These are phyloP conservation scores for Geopemphigus sp. DNA, from an alignment of 1,140 invertebrate genomes.

Conservation along the genomic window DNA sequence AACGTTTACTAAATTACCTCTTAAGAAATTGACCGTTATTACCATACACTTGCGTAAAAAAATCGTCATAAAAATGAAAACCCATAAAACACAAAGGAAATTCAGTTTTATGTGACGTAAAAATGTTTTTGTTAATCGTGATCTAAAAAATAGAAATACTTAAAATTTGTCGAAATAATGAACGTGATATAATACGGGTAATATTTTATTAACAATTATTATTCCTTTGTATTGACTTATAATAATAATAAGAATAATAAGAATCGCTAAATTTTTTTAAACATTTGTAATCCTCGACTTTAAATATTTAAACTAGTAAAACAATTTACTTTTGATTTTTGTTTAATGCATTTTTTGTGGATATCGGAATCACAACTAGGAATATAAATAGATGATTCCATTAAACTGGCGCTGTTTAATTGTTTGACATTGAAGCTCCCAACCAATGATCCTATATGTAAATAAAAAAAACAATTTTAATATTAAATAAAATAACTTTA, in stretches of 20 bases:
- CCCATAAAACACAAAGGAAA: slow-evolving; percentile 27
- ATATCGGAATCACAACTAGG: slow-evolving; percentile 26
- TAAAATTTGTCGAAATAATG: neutral
- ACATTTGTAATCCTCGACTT: neutral
- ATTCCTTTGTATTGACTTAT: too few species aligned
- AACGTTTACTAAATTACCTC: slow-evolving; percentile 6
- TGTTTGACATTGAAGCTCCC: slow-evolving; percentile 24
- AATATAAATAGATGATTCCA: neutral
- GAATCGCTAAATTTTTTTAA: neutral
- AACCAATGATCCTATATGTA: slow-evolving; percentile 34
- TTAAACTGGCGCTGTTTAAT: neutral
- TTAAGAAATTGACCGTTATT: slow-evolving; percentile 17
- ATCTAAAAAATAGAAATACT: slow-evolving; percentile 1
- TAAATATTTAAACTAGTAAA: neutral
- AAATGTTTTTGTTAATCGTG: slow-evolving; percentile 19
- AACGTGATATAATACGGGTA: too few species aligned
- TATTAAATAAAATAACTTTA: neutral
- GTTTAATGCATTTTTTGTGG: slow-evolving; percentile 45
- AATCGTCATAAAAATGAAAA: slow-evolving; percentile 39
- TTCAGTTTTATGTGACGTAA: neutral
- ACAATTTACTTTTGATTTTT: slow-evolving; percentile 38
- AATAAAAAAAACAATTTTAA: neutral
- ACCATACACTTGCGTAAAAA: slow-evolving; percentile 37
- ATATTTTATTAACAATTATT: too few species aligned
- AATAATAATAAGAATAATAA: too few species aligned